Evolutionary conservation across 2,888 invertebrate genomes (phyloP), one percentile per base, ranked within the genome.

Genomic region (Biston betularia): DNA sequence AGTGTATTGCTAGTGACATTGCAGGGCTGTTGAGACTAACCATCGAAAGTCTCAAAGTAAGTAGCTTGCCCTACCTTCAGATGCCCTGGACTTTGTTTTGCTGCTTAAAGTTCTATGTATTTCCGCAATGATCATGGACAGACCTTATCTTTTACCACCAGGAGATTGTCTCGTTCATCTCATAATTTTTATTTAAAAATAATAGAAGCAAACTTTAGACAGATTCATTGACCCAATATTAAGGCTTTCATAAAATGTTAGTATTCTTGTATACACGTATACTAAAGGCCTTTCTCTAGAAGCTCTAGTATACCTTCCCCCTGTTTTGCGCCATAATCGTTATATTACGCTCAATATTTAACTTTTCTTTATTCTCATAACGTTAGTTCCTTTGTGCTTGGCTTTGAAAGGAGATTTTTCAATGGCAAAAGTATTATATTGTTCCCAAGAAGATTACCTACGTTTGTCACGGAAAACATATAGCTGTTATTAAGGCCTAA

Each of bases 271-370:
- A 50, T 8, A 53, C 11, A 24, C 7, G 42, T 33, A 2, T 42
- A 12, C 42, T 33, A 14, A 46, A 35, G 44, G 7, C 45, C 0
- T 56, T 34, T 46, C n/a, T 33, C 35, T 45, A 35, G n/a, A n/a
- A 45, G 44, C 35, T 9, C 35, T 14, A 49, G 15, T 52, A 35
- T 10, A 50, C 33, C 44, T 53, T 33, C 5, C 35, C 49, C 33
- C 52, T 45, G 44, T 44, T 44, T 60, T 35, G 40, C 10, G 40
- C 15, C 12, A 48, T 49, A 49, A 49, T 58, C 49, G 40, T 6
- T n/a, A 58, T 60, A 60, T 52, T 52, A 49, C 60, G 34, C 40
- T 14, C 44, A 60, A 52, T 60, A 60, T 60, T 60, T 52, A 60
- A 53, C 44, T 52, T 45, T 35, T 49, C 49, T 52, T 33, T 44